Base-by-base conservation (phyloP, 2,888 invertebrate species). In the Dusona sp. region DNA sequence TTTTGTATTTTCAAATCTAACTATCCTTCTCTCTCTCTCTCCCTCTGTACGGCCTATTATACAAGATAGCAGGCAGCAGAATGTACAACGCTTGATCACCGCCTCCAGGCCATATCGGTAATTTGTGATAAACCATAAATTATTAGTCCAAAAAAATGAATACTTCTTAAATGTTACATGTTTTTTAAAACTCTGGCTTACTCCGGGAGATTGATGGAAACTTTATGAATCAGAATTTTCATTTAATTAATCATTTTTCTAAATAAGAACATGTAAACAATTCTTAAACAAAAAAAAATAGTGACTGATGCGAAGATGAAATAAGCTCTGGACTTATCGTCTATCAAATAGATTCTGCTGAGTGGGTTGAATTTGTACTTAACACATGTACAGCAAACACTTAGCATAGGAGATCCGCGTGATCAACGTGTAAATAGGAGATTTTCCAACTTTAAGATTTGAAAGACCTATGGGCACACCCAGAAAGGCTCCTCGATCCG, bases 41-140 rank as follows among this genome's bases (percentile, higher is more conserved):
- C 33, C 2, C 38, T 36, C 19, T 48, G 48, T 33, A 3, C 16
- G 22, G 9, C n/a, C 51, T 9, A 25, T 57, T 57, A 57, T 57
- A 57, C 22, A 57, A 57, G 22, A 22, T 11, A 11, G 22, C 54
- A 54, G 22, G 22, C n/a, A 22, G n/a, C 54, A 19, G 54, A 19
- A 25, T 22, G 22, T 54, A 54, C 54, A 25, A 57, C 9, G 57
- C 2, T 57, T n/a, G 25, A 57, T 7, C 57, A 22, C 57, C 48
- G 19, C 48, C 48, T 48, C 19, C n/a, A 48, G 19, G n/a, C 19
- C n/a, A 7, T 48, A 19, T 19, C 6, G 19, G 19, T 4, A 48
- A 48, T 48, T 48, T 48, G 48, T 48, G 48, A 48, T 48, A 48
- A 48, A 48, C n/a, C n/a, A n/a, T 48, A n/a, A 48, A 48, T 48